Base-by-base conservation (phyloP, 2,797 vertebrate genomes). In the Rhinichthys osculus region DNA sequence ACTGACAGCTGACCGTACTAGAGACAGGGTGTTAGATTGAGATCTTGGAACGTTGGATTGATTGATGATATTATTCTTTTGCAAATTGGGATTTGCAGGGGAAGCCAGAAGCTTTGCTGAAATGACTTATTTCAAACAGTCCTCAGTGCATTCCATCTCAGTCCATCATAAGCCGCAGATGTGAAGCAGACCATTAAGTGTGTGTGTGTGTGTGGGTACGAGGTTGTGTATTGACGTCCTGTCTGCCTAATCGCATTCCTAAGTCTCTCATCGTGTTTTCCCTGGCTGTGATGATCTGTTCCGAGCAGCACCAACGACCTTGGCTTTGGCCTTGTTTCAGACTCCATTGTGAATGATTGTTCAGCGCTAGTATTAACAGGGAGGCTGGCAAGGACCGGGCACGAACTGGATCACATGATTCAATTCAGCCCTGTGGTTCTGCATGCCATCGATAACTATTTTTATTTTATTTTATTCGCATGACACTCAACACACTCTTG, bases 121-220 rank as follows among this genome's bases (percentile, higher is more conserved):
- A 86, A 87, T 88, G 64, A 72, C 64, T 69, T 81, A 23, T 64
- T 78, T 81, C 78, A 85, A 87, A 81, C 66, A 47, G 59, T 77
- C 40, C 82, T 66, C 40, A 42, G 67, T 59, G 62, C 62, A 87
- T 90, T 87, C 66, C 47, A 33, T 13, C 23, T 77, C 76, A 78
- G 84, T 83, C 74, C 81, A 84, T 88, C 81, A 78, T 35, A 67
- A 57, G 86, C 86, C 84, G 21, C 86, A 90, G 14, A 73, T 85
- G 44, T 50, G 69, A 78, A 78, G 67, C 80, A 47, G 79, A 78
- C 74, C 67, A 82, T 81, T 81, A 88, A 78, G 54, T 17, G n/a
- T 40, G 69, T 78, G 73, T 74, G 78, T 84, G 57, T 81, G 82
- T 80, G 38, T 81, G 30, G 47, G 62, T 70, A 76, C 16, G 71